Evolutionary conservation across 1,140 invertebrate species (phyloP), one percentile per base, ranked within the genome.

Genomic region (Rhopalosiphum padi): DNA sequence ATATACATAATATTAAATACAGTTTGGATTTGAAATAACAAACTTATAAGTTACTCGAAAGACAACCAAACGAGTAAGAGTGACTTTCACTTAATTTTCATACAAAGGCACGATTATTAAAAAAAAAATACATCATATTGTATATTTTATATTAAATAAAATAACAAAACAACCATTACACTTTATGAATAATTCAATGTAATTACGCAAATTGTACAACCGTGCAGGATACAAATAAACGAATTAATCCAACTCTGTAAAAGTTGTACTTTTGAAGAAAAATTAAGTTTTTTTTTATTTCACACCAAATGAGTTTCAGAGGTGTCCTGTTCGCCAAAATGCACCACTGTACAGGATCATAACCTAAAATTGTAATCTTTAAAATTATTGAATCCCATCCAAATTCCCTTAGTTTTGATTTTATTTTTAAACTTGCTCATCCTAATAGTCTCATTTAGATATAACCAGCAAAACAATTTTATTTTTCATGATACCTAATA

Each of bases 131-230:
- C 9, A 60, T 48, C 15, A 18, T 48, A 48, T 48, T 48, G 1
- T 18, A 48, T 48, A 51, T 51, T 51, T 51, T 21, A 51, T 51
- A 51, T 51, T 51, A 51, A 51, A 51, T 51, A 51, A 51, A 51
- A 51, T 77, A 6, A 35, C n/a, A n/a, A 77, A 77, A 77, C 15
- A 77, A 77, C 15, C 82, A 83, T 23, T 41, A 41, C 82, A 83
- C 37, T 83, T 83, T 23, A 83, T 83, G 82, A 83, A 83, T 83
- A 41, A 83, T 83, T 83, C 37, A 83, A 77, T 77, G 60, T n/a
- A 77, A 77, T 77, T 77, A n/a, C 30, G 60, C 4, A 77, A 15
- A 77, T n/a, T 77, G 4, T 77, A 77, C 60, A 77, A n/a, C 30
- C 37, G 6, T 21, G 6, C n/a, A 83, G 37, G 37, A 83, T 41